Base-by-base conservation (phyloP, 2,888 invertebrate species). In the Tipula vernalis region DNA sequence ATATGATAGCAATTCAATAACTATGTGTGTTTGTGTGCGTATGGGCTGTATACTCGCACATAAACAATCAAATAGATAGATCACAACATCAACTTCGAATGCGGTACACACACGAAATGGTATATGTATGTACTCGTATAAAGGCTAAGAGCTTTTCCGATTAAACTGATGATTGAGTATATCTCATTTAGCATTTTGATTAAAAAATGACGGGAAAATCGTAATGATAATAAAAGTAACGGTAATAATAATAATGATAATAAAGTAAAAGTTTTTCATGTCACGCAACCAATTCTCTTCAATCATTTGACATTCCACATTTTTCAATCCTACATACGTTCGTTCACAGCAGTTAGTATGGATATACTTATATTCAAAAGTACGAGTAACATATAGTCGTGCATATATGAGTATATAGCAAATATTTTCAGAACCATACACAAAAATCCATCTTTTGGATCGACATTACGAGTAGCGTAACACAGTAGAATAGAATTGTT, bases 131-230 rank as follows among this genome's bases (percentile, higher is more conserved):
- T n/a, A n/a, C n/a, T n/a, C n/a, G n/a, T 28, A 28, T 15, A 57
- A 5, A 10, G 71, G 10, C 71, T 71, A 71, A 18, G 71, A 71
- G 71, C 71, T 71, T 71, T 71, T 28, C 28, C 28, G 8, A 71
- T 71, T 71, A 18, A 71, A 71, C 28, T 28, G 71, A 71, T 71
- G 71, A 71, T 71, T 28, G 71, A 71, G 71, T 71, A 71, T 71
- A 71, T 71, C 71, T 71, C 71, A 71, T 71, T 71, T 71, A 71
- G 71, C 71, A 71, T 71, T 71, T 71, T 71, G 71, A 71, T 71
- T 71, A 71, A 71, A 71, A 71, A 71, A 51, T 10, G 10, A 12
- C 44, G 44, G 44, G 44, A 51, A 51, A 51, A 71, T 71, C 18
- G 12, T 71, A 71, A 71, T 71, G 28, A 71, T 28, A 71, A 71